These are phyloP conservation scores for Micromussa lordhowensis DNA, from an alignment of 92 coral and sea anemone genomes.

Conservation along the genomic window DNA sequence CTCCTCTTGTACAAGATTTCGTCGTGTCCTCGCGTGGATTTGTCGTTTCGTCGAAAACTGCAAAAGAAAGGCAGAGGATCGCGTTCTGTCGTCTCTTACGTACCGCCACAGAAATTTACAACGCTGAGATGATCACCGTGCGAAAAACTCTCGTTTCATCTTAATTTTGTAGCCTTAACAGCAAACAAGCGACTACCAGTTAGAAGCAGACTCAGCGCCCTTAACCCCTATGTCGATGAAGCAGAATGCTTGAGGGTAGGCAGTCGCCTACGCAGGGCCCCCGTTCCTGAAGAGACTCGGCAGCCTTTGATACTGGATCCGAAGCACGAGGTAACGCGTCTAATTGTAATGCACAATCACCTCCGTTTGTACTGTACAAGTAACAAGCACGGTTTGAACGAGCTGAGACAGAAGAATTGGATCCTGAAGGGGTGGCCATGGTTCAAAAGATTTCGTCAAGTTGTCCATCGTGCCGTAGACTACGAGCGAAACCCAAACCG, in stretches of 20 bases:
- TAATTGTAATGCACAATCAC: slow-evolving; percentile 25
- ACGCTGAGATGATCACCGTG: slow-evolving; percentile 43
- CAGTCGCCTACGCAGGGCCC: slow-evolving; percentile 47
- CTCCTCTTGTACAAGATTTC: slow-evolving; percentile 72
- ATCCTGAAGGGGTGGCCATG: background rate
- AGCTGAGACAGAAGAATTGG: background rate
- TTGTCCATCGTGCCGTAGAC: too few species aligned
- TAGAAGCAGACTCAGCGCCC: too few species aligned
- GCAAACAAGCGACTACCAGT: too few species aligned
- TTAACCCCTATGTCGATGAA: slow-evolving; percentile 3
- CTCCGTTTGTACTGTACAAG: background rate
- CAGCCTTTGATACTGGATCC: background rate
- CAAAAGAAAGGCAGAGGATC: slow-evolving; percentile 30
- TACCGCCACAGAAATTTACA: slow-evolving; percentile 31
- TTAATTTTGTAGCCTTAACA: background rate
- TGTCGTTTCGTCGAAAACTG: slow-evolving; percentile 59
- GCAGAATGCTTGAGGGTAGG: slow-evolving; percentile 27
- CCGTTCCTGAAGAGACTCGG: background rate
- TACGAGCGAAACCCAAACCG: too few species aligned
- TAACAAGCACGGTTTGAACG: background rate
- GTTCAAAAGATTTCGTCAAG: too few species aligned
- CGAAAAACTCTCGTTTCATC: slow-evolving; percentile 18
- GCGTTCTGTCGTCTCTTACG: slow-evolving; percentile 28
- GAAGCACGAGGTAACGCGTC: slow-evolving; percentile 28
- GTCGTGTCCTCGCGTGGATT: slow-evolving; percentile 66